Evolutionary conservation across 2,888 invertebrate genomes (phyloP).

Genomic region (Lycia hirtaria): DNA sequence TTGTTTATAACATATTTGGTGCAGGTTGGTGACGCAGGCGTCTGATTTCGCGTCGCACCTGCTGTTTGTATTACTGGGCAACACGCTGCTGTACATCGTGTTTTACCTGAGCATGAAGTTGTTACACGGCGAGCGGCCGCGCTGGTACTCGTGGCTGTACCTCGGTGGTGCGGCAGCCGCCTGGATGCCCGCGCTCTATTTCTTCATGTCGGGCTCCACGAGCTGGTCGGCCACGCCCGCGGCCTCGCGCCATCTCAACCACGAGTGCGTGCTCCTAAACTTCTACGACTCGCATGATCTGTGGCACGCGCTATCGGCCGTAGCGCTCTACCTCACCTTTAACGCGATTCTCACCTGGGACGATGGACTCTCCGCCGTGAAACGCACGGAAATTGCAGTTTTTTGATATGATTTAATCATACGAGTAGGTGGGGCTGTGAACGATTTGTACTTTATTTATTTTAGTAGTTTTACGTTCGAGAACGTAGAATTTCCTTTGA

Average conservation of each 20-base stretch:
- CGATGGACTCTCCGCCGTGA: constrained; percentile 91
- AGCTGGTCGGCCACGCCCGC: constrained; percentile 87
- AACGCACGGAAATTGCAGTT: constrained; percentile 90
- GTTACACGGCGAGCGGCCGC: constrained; percentile 87
- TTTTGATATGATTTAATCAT: too few species aligned
- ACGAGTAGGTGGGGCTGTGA: too few species aligned
- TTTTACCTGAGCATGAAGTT: constrained; percentile 96
- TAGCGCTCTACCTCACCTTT: constrained; percentile 93
- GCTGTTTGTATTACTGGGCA: constrained; percentile 92
- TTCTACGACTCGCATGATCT: constrained; percentile 96
- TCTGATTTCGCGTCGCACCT: constrained; percentile 93
- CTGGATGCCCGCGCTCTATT: constrained; percentile 90
- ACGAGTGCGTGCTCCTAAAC: constrained; percentile 72
- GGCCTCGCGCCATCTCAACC: constrained; percentile 86
- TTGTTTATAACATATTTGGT: too few species aligned
- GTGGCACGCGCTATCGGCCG: constrained; percentile 95
- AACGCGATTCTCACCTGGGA: constrained; percentile 93
- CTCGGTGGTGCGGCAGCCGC: constrained; percentile 87
- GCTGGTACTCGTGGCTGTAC: constrained; percentile 87
- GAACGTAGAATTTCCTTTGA: too few species aligned
- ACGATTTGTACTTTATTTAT: too few species aligned
- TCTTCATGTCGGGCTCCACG: constrained; percentile 55
- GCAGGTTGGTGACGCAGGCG: constrained; percentile 83
- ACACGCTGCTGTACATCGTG: constrained; percentile 91
- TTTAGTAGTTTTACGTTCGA: too few species aligned